A percentile compares a stretch with the other conserved stretches of the same genome.
phyloP scores from a whole-genome alignment of 2,113 vertebrate species.

The Dolichallabes microphthalmus region DNA sequence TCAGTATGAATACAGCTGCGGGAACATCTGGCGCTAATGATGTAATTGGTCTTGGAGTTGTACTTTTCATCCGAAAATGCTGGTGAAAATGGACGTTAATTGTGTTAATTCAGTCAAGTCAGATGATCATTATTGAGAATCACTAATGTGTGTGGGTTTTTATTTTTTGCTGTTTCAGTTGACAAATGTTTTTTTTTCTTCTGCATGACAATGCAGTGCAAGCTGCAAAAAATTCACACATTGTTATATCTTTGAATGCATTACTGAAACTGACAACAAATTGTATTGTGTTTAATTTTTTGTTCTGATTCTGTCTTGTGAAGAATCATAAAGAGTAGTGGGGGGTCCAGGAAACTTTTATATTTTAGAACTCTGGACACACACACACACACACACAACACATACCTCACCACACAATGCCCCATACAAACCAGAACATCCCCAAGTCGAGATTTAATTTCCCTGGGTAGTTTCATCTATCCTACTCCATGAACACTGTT shows the following conservation, averaged over 20 bases:
- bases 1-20: slow-evolving; percentile 62
- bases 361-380: slow-evolving; percentile 13
- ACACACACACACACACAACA: slow-evolving; percentile 14
- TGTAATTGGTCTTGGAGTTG: slow-evolving; percentile 59
- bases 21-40: slow-evolving; percentile 66
- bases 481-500: slow-evolving; percentile 68
- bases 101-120: slow-evolving; percentile 63
- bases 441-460: slow-evolving; percentile 71
- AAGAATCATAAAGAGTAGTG: slow-evolving; percentile 7
- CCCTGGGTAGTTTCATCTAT: slow-evolving; percentile 66
- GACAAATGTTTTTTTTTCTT: not conserved
- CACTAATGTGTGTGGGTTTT: slow-evolving; percentile 35
- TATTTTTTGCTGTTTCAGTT: not conserved
- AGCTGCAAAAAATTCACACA: not conserved
- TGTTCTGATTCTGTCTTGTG: slow-evolving; percentile 5
- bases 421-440: slow-evolving; percentile 61
- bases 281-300: not conserved
- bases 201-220: not conserved
- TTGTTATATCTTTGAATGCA: not conserved
- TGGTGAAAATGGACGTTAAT: slow-evolving; percentile 62
- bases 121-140: slow-evolving; percentile 59
- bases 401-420: slow-evolving; percentile 52
- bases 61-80: slow-evolving; percentile 58
- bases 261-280: not conserved
- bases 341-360: not conserved